Percentiles rank a stretch among this genome's conserved stretches.
Conservation (phyloP, 2,113 vertebrate genomes). For the Empidonax traillii region DNA sequence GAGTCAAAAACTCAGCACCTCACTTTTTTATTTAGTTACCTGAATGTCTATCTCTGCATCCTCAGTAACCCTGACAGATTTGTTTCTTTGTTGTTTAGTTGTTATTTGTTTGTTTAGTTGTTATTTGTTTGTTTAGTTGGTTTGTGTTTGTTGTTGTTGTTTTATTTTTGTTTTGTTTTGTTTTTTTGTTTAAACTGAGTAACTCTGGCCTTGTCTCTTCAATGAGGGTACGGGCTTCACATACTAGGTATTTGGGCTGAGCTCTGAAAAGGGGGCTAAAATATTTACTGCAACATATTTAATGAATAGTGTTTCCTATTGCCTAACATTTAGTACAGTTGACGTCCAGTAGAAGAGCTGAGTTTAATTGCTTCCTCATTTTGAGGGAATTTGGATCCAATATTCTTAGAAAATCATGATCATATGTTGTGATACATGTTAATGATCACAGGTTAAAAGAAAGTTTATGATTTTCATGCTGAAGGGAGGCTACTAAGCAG, state of each 20-base stretch:
- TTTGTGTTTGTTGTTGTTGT: too few relatives aligned
- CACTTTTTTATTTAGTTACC: neutral
- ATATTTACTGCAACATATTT: neutral
- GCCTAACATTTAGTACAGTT: neutral
- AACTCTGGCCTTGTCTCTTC: neutral
- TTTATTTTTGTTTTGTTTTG: too few relatives aligned
- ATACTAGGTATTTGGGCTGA: neutral
- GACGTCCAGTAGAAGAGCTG: neutral
- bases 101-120: neutral
- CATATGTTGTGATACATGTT: too few relatives aligned
- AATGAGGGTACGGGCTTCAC: neutral
- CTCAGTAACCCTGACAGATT: neutral
- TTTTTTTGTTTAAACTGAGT: neutral
- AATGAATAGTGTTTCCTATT: neutral
- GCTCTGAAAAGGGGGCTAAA: neutral
- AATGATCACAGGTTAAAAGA: neutral
- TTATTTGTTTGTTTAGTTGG: too few relatives aligned
- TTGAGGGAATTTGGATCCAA: neutral
- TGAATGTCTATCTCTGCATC: neutral
- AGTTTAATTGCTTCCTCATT: neutral
- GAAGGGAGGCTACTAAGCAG: neutral
- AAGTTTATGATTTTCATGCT: neutral
- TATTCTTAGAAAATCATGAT: neutral
- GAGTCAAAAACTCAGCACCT: neutral
- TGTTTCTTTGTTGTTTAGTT: neutral